Percentiles rank a stretch among this genome's conserved stretches.
Conservation (phyloP, 2,797 vertebrate genomes). For the Picus viridis region DNA sequence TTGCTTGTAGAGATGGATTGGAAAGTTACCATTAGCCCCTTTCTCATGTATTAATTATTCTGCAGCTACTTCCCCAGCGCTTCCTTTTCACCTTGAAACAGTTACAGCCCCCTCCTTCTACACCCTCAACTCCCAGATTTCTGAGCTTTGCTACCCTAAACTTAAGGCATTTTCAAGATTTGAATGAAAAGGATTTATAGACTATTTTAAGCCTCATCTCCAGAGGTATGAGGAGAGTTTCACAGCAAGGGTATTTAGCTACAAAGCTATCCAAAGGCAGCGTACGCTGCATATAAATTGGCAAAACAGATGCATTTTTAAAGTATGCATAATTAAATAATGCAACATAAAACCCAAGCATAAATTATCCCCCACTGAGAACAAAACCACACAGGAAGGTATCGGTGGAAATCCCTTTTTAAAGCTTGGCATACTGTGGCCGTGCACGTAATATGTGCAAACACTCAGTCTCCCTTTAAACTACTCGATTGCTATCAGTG, state of each 20-base stretch:
- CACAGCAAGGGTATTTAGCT: background rate
- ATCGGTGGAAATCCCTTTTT: background rate
- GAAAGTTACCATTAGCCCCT: background rate
- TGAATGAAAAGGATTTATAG: slow-evolving; percentile 20
- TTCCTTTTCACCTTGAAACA: background rate
- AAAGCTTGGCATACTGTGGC: background rate
- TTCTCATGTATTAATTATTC: background rate
- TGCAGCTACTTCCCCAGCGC: background rate
- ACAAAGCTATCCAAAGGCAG: background rate
- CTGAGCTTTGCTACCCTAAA: background rate
- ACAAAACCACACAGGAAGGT: slow-evolving; percentile 13
- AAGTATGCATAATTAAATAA: slow-evolving; percentile 34
- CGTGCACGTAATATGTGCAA: background rate
- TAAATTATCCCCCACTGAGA: slow-evolving; percentile 24
- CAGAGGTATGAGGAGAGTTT: background rate
- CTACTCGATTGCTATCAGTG: background rate
- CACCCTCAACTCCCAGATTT: background rate
- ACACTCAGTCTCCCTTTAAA: background rate
- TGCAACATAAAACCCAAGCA: slow-evolving; percentile 30
- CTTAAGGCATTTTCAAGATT: background rate
- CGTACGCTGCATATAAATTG: background rate
- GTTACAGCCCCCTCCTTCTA: background rate
- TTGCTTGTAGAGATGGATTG: background rate
- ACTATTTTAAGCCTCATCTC: slow-evolving; percentile 32
- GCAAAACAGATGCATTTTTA: slow-evolving; percentile 43